These are phyloP conservation scores for Microcebus ravelobensis DNA, from an alignment of 2,113 vertebrate genomes.

Conservation along the genomic window DNA sequence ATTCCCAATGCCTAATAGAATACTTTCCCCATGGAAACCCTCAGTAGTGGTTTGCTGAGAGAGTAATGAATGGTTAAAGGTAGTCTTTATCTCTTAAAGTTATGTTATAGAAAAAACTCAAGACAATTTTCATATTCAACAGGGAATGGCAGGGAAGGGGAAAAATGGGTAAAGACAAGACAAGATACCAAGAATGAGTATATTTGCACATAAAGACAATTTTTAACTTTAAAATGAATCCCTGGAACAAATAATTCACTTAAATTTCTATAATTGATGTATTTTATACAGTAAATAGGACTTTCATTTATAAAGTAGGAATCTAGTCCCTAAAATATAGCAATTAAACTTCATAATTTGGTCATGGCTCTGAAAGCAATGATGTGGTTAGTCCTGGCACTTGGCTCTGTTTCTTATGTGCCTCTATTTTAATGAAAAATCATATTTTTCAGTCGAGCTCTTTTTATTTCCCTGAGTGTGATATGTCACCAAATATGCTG, in stretches of 20 bases:
- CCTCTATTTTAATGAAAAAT: not conserved
- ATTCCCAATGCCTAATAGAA: not conserved
- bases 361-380: not conserved
- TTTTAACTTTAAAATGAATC: not conserved
- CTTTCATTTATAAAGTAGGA: not conserved
- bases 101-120: not conserved
- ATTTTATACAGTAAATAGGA: not conserved
- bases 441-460: not conserved
- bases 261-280: not conserved
- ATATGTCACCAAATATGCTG: not conserved
- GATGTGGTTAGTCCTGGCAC: not conserved
- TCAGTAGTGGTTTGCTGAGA: not conserved
- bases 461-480: not conserved
- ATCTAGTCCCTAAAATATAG: not conserved
- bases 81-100: not conserved
- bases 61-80: not conserved
- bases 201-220: not conserved
- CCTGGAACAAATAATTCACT: not conserved
- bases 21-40: not conserved
- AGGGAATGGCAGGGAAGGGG: rapidly evolving
- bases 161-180: not conserved
- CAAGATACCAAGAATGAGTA: no score
- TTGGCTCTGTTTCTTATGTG: not conserved
- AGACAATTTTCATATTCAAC: not conserved
- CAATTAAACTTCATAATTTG: not conserved